Conservation (phyloP, 2,113 vertebrate species). For the Actenoides lindsayi region DNA sequence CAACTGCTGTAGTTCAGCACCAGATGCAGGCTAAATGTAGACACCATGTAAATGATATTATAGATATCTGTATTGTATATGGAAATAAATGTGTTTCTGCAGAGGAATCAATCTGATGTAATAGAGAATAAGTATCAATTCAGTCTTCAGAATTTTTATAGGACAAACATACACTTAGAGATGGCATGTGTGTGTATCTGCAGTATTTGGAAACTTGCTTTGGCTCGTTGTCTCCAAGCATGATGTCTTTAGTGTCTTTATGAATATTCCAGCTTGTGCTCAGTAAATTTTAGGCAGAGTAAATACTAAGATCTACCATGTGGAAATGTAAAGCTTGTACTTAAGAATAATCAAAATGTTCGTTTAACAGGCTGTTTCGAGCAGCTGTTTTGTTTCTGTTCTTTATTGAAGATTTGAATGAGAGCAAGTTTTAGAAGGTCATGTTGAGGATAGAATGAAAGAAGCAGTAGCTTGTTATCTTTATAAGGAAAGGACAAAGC, state of each 20-base stretch:
- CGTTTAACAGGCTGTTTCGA: neutral
- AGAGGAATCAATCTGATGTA: neutral
- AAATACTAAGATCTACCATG: neutral
- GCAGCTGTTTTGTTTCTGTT: neutral
- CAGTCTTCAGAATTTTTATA: neutral
- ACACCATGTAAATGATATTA: neutral
- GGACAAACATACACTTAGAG: neutral
- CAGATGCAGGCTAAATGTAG: neutral
- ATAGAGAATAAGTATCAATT: neutral
- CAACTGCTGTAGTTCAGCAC: neutral
- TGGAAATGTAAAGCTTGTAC: neutral
- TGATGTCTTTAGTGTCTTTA: neutral
- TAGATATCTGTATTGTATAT: neutral
- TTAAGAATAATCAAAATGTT: too few relatives aligned
- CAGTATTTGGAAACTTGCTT: neutral
- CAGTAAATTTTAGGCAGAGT: neutral
- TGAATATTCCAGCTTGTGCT: neutral
- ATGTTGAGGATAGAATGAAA: neutral
- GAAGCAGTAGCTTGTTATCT: neutral
- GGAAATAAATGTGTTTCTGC: neutral
- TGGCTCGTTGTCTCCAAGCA: neutral
- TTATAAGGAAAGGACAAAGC: neutral
- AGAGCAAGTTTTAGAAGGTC: neutral
- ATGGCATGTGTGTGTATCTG: neutral
- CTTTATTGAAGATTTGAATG: neutral